Percentiles rank a stretch among this genome's conserved stretches.
These are phyloP conservation scores for Helicorthomorpha holstii DNA, from an alignment of 1,140 invertebrate species.

Conservation along the genomic window DNA sequence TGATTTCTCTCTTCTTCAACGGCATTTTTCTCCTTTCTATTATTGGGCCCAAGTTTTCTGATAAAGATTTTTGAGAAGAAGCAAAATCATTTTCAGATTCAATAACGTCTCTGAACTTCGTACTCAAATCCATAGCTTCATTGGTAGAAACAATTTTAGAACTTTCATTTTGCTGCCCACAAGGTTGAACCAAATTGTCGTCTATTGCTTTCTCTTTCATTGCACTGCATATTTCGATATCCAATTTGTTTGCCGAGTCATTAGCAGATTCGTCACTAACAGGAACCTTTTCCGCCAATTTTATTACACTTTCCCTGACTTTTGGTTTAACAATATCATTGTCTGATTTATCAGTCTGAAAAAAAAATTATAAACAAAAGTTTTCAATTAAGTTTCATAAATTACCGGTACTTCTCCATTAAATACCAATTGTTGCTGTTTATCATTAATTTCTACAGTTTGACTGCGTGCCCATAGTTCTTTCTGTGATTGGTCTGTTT, in stretches of 20 bases:
- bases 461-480: too few species aligned
- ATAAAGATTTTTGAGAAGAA: neutral
- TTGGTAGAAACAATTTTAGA: neutral
- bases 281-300: slow-evolving; percentile 4
- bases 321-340: too few species aligned
- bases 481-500: too few species aligned
- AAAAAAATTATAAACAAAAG: too few species aligned
- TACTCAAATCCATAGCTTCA: neutral
- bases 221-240: neutral
- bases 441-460: too few species aligned
- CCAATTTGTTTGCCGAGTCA: slow-evolving; percentile 24
- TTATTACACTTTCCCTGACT: neutral
- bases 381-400: too few species aligned
- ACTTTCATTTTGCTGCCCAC: too few species aligned
- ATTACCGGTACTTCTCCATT: too few species aligned
- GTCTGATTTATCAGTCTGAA: too few species aligned
- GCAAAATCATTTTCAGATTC: neutral
- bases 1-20: slow-evolving; percentile 4
- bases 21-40: slow-evolving; percentile 2
- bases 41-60: neutral
- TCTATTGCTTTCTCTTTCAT: neutral
- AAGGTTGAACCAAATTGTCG: neutral
- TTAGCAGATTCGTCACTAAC: slow-evolving; percentile 26
- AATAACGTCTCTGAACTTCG: neutral
- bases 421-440: too few species aligned